phyloP scores from a whole-genome alignment of 2,797 vertebrate species.

The Adrianichthys oophorus region DNA sequence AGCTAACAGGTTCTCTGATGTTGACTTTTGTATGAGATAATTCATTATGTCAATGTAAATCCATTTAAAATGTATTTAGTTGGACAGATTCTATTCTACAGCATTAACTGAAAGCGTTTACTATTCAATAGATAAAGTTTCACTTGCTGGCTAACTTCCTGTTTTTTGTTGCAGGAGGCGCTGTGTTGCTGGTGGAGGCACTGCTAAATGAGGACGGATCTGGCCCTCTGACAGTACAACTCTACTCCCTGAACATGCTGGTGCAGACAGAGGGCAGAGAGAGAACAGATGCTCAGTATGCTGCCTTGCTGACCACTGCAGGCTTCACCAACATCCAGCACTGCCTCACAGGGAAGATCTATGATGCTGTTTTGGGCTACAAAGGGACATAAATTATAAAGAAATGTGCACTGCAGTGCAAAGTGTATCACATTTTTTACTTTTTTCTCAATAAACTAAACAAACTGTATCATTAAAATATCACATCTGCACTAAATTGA shows the following conservation, averaged over 20 bases:
- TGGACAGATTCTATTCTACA: too few species aligned
- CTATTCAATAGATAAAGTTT: not conserved
- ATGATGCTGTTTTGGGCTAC: constrained; percentile 82
- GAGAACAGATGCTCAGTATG: constrained; percentile 76
- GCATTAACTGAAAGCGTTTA: too few species aligned
- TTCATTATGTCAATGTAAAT: too few species aligned
- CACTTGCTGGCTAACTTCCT: not conserved
- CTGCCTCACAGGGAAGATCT: constrained; percentile 81
- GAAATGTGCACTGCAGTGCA: not conserved
- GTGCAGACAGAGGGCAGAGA: constrained; percentile 89
- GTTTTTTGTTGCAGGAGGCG: constrained; percentile 58
- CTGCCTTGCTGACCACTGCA: constrained; percentile 72
- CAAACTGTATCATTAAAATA: too few species aligned
- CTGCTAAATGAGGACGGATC: constrained; percentile 72
- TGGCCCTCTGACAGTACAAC: constrained; percentile 81
- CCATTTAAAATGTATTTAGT: too few species aligned
- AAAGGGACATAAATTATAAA: constrained; percentile 58
- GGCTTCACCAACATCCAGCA: constrained; percentile 77
- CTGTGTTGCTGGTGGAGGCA: constrained; percentile 75
- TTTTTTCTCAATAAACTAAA: too few species aligned
- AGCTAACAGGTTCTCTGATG: too few species aligned
- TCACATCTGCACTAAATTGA: too few species aligned
- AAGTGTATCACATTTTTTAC: too few species aligned
- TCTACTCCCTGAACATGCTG: constrained; percentile 89
- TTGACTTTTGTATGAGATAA: too few species aligned